Evolutionary conservation across 2,888 invertebrate species (phyloP).

Genomic region (Autographa pulchrina): DNA sequence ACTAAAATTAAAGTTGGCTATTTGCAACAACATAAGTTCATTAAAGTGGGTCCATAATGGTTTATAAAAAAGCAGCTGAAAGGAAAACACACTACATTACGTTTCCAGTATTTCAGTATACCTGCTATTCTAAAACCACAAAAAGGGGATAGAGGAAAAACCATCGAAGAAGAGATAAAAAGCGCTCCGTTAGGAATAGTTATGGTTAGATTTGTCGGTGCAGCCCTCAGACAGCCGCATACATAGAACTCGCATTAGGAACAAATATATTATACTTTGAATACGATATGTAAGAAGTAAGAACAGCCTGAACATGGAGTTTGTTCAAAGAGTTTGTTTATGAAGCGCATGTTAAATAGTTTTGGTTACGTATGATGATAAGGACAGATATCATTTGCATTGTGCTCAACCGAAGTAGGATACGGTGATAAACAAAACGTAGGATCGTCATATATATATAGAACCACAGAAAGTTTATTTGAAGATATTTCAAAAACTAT

Average conservation of each 20-base stretch:
- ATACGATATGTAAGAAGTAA: constrained; percentile 26
- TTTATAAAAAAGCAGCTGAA: no score
- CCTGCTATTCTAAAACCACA: background rate
- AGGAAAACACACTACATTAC: background rate
- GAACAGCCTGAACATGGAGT: constrained; percentile 39
- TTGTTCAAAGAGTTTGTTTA: background rate
- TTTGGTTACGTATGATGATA: no score
- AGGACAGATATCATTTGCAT: no score
- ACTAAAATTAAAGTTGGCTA: background rate
- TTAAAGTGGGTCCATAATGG: background rate
- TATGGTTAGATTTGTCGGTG: constrained; percentile 56
- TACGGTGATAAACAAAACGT: no score
- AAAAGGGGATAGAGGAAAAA: constrained; percentile 6
- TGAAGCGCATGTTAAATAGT: background rate
- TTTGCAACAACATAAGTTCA: background rate
- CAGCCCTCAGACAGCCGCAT: constrained; percentile 52
- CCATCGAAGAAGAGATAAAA: constrained; percentile 21
- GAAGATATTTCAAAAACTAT: no score
- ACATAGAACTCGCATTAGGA: constrained; percentile 72
- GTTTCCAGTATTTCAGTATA: background rate
- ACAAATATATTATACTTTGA: constrained; percentile 51
- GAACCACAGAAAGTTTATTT: no score
- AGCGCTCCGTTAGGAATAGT: constrained; percentile 38
- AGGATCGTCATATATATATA: no score
- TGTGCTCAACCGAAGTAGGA: no score